phyloP scores from a whole-genome alignment of 2,888 invertebrate genomes.

The Cotesia congregata region DNA sequence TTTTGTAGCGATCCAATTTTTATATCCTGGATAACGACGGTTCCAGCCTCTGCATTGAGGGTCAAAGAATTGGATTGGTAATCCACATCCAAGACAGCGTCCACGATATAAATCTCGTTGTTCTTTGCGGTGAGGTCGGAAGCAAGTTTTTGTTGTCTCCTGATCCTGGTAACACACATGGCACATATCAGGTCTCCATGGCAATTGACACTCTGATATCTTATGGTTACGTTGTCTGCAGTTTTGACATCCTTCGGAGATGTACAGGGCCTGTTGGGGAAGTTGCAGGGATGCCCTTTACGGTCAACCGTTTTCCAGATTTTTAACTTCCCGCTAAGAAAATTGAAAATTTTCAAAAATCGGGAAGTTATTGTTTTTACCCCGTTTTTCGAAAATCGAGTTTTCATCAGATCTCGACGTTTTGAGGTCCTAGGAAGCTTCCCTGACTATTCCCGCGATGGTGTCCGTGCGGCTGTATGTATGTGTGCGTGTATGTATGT shows the following conservation, averaged over 20 bases:
- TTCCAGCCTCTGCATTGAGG: not conserved
- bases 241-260: not conserved
- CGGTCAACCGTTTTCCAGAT: no score
- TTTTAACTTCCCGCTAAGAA: no score
- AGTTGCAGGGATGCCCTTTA: no score
- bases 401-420: no score
- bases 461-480: no score
- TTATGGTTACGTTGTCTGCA: not conserved
- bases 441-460: no score
- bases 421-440: no score
- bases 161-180: not conserved
- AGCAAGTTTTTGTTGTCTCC: not conserved
- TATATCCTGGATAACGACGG: not conserved
- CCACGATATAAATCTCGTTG: not conserved
- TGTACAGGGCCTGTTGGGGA: not conserved
- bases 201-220: not conserved
- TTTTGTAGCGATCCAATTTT: not conserved
- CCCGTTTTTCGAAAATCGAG: no score
- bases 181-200: not conserved
- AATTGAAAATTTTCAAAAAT: no score
- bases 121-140: not conserved
- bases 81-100: not conserved
- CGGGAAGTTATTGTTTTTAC: no score
- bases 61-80: not conserved
- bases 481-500: no score